phyloP scores from a whole-genome alignment of 2,888 invertebrate genomes.

The Stenolophus ochropezus region DNA sequence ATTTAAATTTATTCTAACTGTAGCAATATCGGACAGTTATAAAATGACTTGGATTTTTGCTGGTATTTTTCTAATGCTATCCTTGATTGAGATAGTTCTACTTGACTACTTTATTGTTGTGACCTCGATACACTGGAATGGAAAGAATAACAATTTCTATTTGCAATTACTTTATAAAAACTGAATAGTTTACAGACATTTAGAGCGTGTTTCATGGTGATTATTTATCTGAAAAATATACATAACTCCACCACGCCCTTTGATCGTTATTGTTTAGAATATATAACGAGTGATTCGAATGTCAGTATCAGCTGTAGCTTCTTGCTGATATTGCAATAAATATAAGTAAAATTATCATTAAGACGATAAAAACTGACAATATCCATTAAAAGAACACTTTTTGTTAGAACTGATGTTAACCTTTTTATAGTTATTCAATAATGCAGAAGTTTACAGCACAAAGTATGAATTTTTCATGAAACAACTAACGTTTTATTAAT shows the following conservation, averaged over 20 bases:
- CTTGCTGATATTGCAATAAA: no score
- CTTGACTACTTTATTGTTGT: not conserved
- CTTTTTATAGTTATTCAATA: no score
- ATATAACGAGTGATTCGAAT: no score
- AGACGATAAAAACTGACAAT: no score
- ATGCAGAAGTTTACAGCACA: no score
- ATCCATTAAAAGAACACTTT: no score
- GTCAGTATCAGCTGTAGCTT: no score
- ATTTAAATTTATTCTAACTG: not conserved
- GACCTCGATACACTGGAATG: not conserved
- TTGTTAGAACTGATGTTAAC: no score
- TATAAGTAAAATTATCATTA: no score
- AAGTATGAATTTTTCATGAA: no score
- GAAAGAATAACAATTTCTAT: not conserved
- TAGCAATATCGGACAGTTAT: not conserved
- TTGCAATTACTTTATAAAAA: not conserved
- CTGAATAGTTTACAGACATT: not conserved
- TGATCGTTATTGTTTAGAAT: not conserved
- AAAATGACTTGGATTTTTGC: slow-evolving; percentile 12
- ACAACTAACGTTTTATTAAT: no score
- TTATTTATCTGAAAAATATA: not conserved
- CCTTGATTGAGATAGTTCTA: slow-evolving; percentile 31
- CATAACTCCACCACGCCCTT: not conserved
- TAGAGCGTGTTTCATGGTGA: not conserved
- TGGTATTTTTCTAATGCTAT: not conserved